Conservation (phyloP, 2,888 invertebrate species). For the Anthoptus insignis region DNA sequence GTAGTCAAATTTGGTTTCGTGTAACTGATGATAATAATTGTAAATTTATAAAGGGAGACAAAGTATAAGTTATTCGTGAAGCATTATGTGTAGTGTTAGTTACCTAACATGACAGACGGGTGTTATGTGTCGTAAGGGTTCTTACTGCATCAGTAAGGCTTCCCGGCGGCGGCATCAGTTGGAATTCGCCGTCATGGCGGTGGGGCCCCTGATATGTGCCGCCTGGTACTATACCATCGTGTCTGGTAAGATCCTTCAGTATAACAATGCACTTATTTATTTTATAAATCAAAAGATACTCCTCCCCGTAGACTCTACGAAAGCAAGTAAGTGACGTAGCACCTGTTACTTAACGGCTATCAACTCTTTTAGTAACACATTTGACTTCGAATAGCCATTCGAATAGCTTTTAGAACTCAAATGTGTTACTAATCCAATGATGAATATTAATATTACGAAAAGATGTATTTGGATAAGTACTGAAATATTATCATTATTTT, state of each 20-base stretch:
- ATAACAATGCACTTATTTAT: too few species aligned
- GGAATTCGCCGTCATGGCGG: slow-evolving; percentile 67
- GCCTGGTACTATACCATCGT: slow-evolving; percentile 82
- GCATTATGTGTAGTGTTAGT: not conserved
- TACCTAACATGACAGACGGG: slow-evolving; percentile 17
- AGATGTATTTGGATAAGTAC: too few species aligned
- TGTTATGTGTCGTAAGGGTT: slow-evolving; percentile 67
- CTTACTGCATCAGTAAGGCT: slow-evolving; percentile 66
- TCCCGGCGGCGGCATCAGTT: slow-evolving; percentile 60
- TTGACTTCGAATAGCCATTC: too few species aligned
- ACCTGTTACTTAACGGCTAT: too few species aligned
- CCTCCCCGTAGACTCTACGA: too few species aligned
- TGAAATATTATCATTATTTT: too few species aligned
- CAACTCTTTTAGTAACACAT: too few species aligned
- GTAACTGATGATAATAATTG: not conserved
- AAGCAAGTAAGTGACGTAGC: too few species aligned
- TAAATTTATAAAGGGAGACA: not conserved
- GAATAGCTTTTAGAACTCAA: too few species aligned
- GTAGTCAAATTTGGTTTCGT: not conserved
- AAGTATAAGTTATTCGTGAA: not conserved
- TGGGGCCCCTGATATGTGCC: slow-evolving; percentile 70
- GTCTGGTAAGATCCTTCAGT: slow-evolving; percentile 64
- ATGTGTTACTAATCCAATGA: too few species aligned
- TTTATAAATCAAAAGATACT: too few species aligned
- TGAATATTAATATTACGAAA: too few species aligned